phyloP scores from a whole-genome alignment of 2,113 vertebrate genomes.

The Neotoma lepida region DNA sequence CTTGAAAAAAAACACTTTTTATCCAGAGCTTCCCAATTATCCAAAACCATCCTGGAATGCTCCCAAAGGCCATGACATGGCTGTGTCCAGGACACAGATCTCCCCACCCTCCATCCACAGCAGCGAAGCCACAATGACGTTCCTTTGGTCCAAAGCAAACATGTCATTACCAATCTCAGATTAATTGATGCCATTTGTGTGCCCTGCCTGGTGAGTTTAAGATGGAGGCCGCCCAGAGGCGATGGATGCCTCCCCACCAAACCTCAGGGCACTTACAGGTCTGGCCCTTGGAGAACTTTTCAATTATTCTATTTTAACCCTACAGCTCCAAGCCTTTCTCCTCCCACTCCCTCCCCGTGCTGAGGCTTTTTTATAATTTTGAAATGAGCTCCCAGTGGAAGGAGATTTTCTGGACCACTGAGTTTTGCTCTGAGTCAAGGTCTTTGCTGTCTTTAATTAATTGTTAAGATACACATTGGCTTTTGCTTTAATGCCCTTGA shows the following conservation, averaged over 20 bases:
- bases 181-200: constrained; percentile 76
- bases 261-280: constrained; percentile 65
- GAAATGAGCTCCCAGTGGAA: constrained; percentile 1
- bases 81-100: constrained; percentile 20
- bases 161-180: constrained; percentile 75
- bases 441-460: neutral
- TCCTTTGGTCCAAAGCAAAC: constrained; percentile 71
- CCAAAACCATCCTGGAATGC: neutral
- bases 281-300: constrained; percentile 58
- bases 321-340: neutral
- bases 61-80: constrained; percentile 32
- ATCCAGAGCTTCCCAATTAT: neutral
- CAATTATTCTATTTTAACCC: neutral
- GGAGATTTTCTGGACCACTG: neutral
- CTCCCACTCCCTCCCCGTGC: neutral
- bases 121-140: constrained; percentile 57
- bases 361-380: constrained; percentile 46
- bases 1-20: constrained; percentile 47
- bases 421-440: constrained; percentile 20
- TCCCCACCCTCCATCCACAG: constrained; percentile 42
- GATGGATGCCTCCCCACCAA: constrained; percentile 56
- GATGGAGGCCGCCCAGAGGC: constrained; percentile 38
- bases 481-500: constrained; percentile 28
- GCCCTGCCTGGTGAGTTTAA: constrained; percentile 62
- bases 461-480: constrained; percentile 16